Base-by-base conservation (phyloP, 2,888 invertebrate genomes). In the Formica aserva region DNA sequence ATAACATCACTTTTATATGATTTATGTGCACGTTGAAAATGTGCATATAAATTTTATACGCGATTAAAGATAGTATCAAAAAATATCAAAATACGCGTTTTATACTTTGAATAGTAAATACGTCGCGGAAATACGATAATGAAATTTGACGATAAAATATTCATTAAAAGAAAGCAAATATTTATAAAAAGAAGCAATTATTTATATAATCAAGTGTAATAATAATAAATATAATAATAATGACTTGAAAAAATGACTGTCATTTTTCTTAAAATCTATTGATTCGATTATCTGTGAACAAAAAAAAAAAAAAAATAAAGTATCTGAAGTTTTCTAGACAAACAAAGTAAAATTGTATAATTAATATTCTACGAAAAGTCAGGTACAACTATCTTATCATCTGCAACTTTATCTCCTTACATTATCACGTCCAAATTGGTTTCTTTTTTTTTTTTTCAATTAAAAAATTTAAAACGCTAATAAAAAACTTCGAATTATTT, bases 401-500 rank as follows among this genome's bases (percentile, higher is more conserved):
- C 2, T 38, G 15, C 15, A 5, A 18, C 8, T 60, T 8, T 11
- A 60, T 29, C 60, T 29, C 15, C 6, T 60, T 57, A 26, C 18
- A 57, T 60, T 62, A 62, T 29, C 1, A 9, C 9, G 15, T 62
- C 8, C 18, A 62, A 62, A 22, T 22, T 22, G 22, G 22, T 22
- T 0, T 22, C 0, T 52, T n/a, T 22, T 22, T 52, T n/a, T 52
- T n/a, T 13, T 3, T 26, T 45, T 41, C 26, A 41, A 45, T 41
- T 15, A 66, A 77, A 41, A 22, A 22, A n/a, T 67, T 55, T 41
- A 5, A 38, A 29, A 35, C 71, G 22, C 29, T 60, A 35, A 48
- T 71, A 22, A 80, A n/a, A 8, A 69, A 13, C 60, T 45, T 32
- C 13, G n/a, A 69, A 78, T 60, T 78, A 45, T 0, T 45, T 45